Evolutionary conservation across 2,113 vertebrate genomes (phyloP).

Genomic region (Melospiza melodia): DNA sequence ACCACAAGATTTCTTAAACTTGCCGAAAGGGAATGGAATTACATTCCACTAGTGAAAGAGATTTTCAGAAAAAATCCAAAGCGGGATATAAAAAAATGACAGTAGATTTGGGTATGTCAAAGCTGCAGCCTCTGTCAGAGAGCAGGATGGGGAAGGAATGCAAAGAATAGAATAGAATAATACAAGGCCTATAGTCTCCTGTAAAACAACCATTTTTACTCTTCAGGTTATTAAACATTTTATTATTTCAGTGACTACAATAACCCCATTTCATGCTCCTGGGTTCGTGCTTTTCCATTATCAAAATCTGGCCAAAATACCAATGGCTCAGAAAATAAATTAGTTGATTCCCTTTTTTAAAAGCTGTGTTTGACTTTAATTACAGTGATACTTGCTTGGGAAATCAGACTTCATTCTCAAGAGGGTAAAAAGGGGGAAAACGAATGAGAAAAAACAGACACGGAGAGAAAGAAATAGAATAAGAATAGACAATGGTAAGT

Average conservation of each 20-base stretch:
- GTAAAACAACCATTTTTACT: constrained; percentile 26
- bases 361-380: constrained; percentile 65
- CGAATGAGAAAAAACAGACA: background rate
- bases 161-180: background rate
- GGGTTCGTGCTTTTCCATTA: background rate
- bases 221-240: background rate
- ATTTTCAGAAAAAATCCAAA: background rate
- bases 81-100: background rate
- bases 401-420: constrained; percentile 64
- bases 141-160: background rate
- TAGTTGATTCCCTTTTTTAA: constrained; percentile 47
- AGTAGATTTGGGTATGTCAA: background rate
- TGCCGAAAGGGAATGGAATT: background rate
- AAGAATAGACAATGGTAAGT: background rate
- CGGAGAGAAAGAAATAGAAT: background rate
- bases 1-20: background rate
- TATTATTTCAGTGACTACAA: constrained; percentile 17
- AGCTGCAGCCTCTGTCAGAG: background rate
- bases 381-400: constrained; percentile 65
- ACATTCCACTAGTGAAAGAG: background rate
- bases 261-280: background rate
- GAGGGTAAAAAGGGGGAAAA: constrained; percentile 45
- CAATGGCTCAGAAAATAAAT: constrained; percentile 62
- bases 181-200: background rate
- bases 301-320: constrained; percentile 35